Evolutionary conservation across 2,797 vertebrate genomes (phyloP).

Genomic region (Nannoperca australis): DNA sequence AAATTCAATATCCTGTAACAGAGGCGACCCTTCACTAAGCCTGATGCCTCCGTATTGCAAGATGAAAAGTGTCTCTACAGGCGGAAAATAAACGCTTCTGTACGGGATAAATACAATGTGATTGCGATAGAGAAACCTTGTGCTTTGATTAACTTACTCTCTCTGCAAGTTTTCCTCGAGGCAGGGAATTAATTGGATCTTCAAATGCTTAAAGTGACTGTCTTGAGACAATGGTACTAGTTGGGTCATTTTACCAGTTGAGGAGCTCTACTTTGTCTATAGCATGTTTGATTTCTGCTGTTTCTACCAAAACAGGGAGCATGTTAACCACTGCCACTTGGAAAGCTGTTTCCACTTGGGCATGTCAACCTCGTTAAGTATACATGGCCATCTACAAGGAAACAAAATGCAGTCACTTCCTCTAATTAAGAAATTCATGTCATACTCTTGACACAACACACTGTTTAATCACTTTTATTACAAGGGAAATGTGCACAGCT

Average conservation of each 20-base stretch:
- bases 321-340: background rate
- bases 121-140: constrained; percentile 5
- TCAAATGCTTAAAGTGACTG: background rate
- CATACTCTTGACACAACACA: constrained; percentile 1
- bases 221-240: background rate
- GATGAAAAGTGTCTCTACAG: background rate
- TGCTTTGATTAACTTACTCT: background rate
- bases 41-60: background rate
- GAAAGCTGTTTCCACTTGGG: background rate
- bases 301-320: background rate
- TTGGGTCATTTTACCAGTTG: background rate
- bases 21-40: background rate
- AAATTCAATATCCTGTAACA: constrained; percentile 24
- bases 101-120: background rate
- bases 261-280: background rate
- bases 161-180: background rate
- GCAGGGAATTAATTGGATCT: background rate
- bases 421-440: background rate
- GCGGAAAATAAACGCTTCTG: background rate
- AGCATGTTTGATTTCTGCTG: background rate
- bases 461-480: constrained; percentile 1
- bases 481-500: background rate
- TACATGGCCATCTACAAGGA: background rate
- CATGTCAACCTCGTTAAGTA: background rate
- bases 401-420: background rate